Base-by-base conservation (phyloP, 2,113 vertebrate species). In the Pseudorectes ferrugineus region DNA sequence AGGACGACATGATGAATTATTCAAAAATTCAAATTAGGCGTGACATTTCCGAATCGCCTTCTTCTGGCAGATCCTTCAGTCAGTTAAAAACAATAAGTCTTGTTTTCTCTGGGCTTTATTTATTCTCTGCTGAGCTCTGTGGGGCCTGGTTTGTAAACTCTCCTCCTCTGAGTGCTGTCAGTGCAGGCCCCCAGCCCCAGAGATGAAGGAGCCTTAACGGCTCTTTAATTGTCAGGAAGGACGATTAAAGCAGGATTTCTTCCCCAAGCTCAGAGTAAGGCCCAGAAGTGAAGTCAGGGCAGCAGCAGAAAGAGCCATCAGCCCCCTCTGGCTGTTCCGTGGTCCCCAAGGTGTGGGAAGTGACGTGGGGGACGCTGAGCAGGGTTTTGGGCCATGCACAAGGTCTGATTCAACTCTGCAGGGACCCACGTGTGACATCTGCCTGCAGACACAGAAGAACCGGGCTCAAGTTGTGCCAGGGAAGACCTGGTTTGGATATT, bases 1-100 rank as follows among this genome's bases (percentile, higher is more conserved):
- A 70, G 8, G 55, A 31, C 63, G 59, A 58, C 82, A 51, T 14
- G n/a, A 96, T 97, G 96, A 94, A 95, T 94, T 88, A 97, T 96
- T 96, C 95, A 96, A 61, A 92, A 79, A 93, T 96, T 93, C 85
- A 97, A 92, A 96, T 95, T 28, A 96, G 82, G 13, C 19, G 21
- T 89, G 93, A 93, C 95, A 95, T 96, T 95, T 96, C 94, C 45
- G 36, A 95, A 87, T 89, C 3, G 6, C 42, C 74, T 63, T 43
- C 87, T 83, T 89, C 91, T 51, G 90, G 87, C 81, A 89, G 89
- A 76, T 29, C 70, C 81, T 65, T 55, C 81, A 89, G 70, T 80
- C 93, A 76, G 95, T 93, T 92, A 65, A 73, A 81, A 89, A 57
- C 93, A 93, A 73, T 38, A 45, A 84, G 38, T 68, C 43, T 82